Evolutionary conservation across 2,113 vertebrate species (phyloP), one percentile per base, ranked within the genome.

Genomic region (Scomber colias): DNA sequence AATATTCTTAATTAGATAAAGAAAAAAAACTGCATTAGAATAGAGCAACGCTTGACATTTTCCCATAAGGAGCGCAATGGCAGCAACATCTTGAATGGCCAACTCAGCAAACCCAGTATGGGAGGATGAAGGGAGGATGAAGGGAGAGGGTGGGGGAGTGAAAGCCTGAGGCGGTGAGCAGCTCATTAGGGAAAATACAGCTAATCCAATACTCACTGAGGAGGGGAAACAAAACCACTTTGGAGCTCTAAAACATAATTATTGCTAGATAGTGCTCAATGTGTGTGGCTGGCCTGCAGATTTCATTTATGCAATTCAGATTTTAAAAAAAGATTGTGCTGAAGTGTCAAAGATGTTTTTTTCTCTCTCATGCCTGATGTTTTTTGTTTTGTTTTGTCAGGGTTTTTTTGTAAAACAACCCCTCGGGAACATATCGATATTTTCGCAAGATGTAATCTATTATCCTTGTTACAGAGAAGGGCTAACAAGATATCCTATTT

Each of bases 181-280:
- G 79, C 82, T 88, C 74, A 86, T 74, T 54, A 66, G 64, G 63
- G 81, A 84, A 82, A 90, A 89, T 77, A 85, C 65, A 53, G 75
- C 49, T 83, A 86, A 88, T 86, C 82, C 67, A 84, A 88, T 84
- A 68, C 70, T 71, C 78, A 45, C 71, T 24, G 62, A 77, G 75
- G 79, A 85, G 60, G 4, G 40, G 69, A 77, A 85, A 56, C 51
- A 71, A 55, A 80, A 81, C 79, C 54, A 78, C 71, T 40, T 53
- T 59, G 19, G 6, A 49, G 54, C 31, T 68, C 44, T 64, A 70
- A 77, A 90, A 75, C 60, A 59, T 73, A 62, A 65, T 85, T 79
- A 84, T 67, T 69, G 66, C 46, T 50, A 1, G 40, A 77, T 27
- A 68, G 51, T n/a, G 48, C 61, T 74, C 15, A 55, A 53, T 75